Percentiles rank a stretch among this genome's conserved stretches.
These are phyloP conservation scores for Ia io DNA, from an alignment of 2,113 vertebrate species.

Conservation along the genomic window DNA sequence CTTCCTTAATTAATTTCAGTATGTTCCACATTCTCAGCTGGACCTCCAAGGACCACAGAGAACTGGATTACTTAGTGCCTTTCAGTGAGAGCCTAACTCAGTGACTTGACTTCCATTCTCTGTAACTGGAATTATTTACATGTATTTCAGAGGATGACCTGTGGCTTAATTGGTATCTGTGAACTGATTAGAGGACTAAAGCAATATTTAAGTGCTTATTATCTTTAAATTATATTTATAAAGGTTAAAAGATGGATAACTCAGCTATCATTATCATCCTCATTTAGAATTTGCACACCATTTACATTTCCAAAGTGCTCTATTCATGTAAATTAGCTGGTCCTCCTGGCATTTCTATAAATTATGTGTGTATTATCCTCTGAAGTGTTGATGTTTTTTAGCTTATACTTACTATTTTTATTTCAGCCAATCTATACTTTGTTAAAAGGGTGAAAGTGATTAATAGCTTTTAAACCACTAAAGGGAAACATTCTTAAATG, in stretches of 20 bases:
- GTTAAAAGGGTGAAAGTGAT: constrained; percentile 36
- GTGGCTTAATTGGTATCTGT: constrained; percentile 63
- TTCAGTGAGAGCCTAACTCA: not conserved
- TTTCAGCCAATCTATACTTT: constrained; percentile 11
- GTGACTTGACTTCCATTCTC: constrained; percentile 39
- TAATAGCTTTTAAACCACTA: constrained; percentile 8
- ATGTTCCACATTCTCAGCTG: not conserved
- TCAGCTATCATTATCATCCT: constrained; percentile 56
- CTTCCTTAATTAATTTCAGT: not conserved
- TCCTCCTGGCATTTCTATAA: constrained; percentile 47
- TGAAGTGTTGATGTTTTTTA: constrained; percentile 59
- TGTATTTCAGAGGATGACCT: constrained; percentile 47
- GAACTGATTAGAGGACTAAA: constrained; percentile 67
- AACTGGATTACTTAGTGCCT: not conserved
- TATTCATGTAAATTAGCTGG: constrained; percentile 50
- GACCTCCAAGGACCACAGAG: not conserved
- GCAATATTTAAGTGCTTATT: constrained; percentile 63
- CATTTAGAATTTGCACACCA: constrained; percentile 55
- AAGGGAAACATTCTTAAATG: constrained; percentile 29
- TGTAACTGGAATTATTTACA: constrained; percentile 56
- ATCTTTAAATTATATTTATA: constrained; percentile 67
- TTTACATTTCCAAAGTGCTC: constrained; percentile 51
- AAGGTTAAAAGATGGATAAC: constrained; percentile 64
- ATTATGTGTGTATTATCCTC: constrained; percentile 45
- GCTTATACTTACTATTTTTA: constrained; percentile 48